These are phyloP conservation scores for Phortica magna DNA, from an alignment of 2,888 invertebrate genomes.

Conservation along the genomic window DNA sequence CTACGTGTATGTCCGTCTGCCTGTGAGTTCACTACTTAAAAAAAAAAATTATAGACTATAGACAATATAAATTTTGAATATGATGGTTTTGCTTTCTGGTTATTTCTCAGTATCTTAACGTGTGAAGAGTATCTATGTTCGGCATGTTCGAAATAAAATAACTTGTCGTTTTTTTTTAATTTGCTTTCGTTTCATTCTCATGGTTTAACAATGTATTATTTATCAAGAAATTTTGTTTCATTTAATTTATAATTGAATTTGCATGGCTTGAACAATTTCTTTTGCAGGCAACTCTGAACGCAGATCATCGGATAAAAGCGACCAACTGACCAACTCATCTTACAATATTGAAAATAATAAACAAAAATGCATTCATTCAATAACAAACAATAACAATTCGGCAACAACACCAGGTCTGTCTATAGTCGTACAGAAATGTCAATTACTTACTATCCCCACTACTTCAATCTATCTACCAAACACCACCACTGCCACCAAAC, in stretches of 20 bases:
- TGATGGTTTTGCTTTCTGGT: no score
- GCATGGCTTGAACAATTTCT: constrained; percentile 79
- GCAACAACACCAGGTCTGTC: constrained; percentile 79
- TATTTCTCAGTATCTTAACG: no score
- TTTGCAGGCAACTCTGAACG: constrained; percentile 78
- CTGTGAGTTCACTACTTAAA: no score
- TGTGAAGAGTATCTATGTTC: no score
- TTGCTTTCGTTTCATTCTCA: not conserved
- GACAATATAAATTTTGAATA: constrained; percentile 20
- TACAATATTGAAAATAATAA: constrained; percentile 77
- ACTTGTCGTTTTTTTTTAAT: constrained; percentile 19
- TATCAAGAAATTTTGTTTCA: constrained; percentile 38
- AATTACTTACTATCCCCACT: constrained; percentile 25
- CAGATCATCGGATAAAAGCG: constrained; percentile 78
- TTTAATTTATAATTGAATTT: constrained; percentile 65
- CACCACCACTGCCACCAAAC: constrained; percentile 31
- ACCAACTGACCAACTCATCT: constrained; percentile 77
- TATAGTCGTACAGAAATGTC: constrained; percentile 55
- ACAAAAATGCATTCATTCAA: constrained; percentile 77
- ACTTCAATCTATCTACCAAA: constrained; percentile 44
- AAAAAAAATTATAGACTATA: not conserved
- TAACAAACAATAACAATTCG: constrained; percentile 78
- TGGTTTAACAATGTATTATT: not conserved
- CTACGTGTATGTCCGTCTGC: no score
- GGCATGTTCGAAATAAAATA: not conserved